Percentiles rank a stretch among this genome's conserved stretches.
Conservation (phyloP, 2,113 vertebrate species). For the Elaphurus davidianus region DNA sequence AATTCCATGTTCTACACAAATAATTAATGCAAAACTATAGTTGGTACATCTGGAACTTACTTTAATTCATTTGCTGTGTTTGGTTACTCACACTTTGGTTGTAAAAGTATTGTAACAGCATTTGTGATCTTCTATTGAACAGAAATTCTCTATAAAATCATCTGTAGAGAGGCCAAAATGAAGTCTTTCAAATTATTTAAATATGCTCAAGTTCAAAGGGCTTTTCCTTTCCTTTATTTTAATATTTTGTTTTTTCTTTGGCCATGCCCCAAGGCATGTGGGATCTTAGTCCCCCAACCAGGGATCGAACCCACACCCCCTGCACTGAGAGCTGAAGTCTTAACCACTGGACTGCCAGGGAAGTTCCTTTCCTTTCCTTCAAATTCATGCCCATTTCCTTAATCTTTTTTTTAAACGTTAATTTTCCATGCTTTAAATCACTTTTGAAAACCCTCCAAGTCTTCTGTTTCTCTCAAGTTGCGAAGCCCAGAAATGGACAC, state of each 20-base stretch:
- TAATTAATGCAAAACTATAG: background rate
- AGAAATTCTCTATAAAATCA: constrained; percentile 40
- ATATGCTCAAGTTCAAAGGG: background rate
- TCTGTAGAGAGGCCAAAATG: constrained; percentile 10
- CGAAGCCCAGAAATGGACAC: background rate
- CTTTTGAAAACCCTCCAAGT: background rate
- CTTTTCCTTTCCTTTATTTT: background rate
- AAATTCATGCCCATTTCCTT: constrained; percentile 30
- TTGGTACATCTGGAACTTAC: background rate
- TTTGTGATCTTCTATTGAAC: background rate
- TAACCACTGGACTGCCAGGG: background rate
- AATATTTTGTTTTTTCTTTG: background rate
- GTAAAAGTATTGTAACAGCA: background rate
- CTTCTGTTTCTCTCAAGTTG: background rate
- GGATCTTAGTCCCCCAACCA: background rate
- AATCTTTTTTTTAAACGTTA: background rate
- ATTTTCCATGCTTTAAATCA: constrained; percentile 3
- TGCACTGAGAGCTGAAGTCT: background rate
- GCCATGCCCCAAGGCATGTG: background rate
- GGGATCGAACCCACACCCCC: background rate
- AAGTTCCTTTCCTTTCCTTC: background rate
- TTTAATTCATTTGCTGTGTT: constrained; percentile 20
- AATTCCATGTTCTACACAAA: background rate
- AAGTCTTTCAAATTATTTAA: constrained; percentile 45
- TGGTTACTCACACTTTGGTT: background rate